A percentile compares a stretch with the other conserved stretches of the same genome.
These are phyloP conservation scores for Archips xylosteana DNA, from an alignment of 2,888 invertebrate genomes.

Conservation along the genomic window DNA sequence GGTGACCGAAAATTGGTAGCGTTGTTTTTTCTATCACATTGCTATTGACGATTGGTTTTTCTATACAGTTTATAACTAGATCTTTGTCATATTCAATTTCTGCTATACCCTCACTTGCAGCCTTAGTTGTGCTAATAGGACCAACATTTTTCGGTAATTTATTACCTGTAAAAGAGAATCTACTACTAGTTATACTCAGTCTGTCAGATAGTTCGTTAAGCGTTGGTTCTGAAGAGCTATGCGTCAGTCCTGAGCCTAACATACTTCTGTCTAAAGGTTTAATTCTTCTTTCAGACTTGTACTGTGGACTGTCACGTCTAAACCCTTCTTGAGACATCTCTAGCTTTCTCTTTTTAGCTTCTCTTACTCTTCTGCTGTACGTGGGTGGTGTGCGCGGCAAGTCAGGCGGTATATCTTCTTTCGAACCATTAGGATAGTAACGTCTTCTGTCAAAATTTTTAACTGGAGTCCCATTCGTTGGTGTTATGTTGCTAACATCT, in stretches of 20 bases:
- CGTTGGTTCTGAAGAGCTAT: conserved; percentile 76
- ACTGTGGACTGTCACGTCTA: conserved; percentile 68
- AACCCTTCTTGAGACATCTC: conserved; percentile 75
- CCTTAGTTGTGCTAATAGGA: conserved; percentile 73
- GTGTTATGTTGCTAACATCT: conserved; percentile 88
- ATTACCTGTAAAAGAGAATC: conserved; percentile 61
- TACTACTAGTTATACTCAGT: conserved; percentile 65
- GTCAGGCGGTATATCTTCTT: conserved; percentile 70
- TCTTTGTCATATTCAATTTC: conserved; percentile 85
- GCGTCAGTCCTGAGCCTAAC: conserved; percentile 63
- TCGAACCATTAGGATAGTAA: conserved; percentile 62
- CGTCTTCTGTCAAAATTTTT: conserved; percentile 68
- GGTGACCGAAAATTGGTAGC: conserved; percentile 80
- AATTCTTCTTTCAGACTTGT: conserved; percentile 77
- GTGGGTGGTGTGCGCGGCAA: conserved; percentile 76
- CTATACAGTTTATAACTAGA: conserved; percentile 74
- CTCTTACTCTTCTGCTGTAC: conserved; percentile 78
- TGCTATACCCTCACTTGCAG: conserved; percentile 80
- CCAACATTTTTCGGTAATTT: conserved; percentile 55
- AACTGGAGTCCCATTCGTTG: conserved; percentile 74
- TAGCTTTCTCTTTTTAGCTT: conserved; percentile 79
- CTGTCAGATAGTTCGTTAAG: conserved; percentile 73
- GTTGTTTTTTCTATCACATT: conserved; percentile 70
- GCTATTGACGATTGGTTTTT: conserved; percentile 65
- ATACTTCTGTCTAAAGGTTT: conserved; percentile 62